Conservation (phyloP, 2,888 invertebrate genomes). For the Craniophora ligustri region DNA sequence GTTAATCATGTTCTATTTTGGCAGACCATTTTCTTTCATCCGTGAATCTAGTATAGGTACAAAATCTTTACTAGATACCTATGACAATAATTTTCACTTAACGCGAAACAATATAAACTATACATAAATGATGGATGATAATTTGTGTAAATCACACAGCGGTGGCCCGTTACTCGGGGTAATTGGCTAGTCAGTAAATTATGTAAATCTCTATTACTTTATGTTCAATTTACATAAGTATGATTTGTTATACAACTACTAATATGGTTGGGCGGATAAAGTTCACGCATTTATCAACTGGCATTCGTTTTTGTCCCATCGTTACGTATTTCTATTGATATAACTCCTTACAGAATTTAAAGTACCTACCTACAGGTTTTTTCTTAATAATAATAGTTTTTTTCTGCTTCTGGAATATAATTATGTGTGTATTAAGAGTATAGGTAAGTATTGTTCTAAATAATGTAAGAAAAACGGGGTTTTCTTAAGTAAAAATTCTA, state of each 20-base stretch:
- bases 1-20: too few species aligned
- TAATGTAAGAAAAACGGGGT: too few species aligned
- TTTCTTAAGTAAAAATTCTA: too few species aligned
- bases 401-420: too few species aligned
- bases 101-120: slow-evolving; percentile 34
- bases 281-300: slow-evolving; percentile 19
- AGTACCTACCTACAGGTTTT: too few species aligned
- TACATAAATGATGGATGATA: slow-evolving; percentile 34
- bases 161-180: slow-evolving; percentile 46
- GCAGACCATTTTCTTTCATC: background rate
- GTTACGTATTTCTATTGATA: too few species aligned
- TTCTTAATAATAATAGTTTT: too few species aligned
- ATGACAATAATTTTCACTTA: slow-evolving; percentile 27
- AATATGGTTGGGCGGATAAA: slow-evolving; percentile 30
- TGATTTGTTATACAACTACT: slow-evolving; percentile 56
- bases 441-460: too few species aligned
- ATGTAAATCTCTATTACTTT: slow-evolving; percentile 63
- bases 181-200: slow-evolving; percentile 58
- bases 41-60: background rate
- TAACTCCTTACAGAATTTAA: too few species aligned
- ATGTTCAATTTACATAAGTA: slow-evolving; percentile 58
- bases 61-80: slow-evolving; percentile 10
- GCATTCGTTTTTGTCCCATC: background rate
- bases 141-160: slow-evolving; percentile 51
- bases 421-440: too few species aligned